Conservation (phyloP, 2,113 vertebrate genomes). For the Ascaphus truei region DNA sequence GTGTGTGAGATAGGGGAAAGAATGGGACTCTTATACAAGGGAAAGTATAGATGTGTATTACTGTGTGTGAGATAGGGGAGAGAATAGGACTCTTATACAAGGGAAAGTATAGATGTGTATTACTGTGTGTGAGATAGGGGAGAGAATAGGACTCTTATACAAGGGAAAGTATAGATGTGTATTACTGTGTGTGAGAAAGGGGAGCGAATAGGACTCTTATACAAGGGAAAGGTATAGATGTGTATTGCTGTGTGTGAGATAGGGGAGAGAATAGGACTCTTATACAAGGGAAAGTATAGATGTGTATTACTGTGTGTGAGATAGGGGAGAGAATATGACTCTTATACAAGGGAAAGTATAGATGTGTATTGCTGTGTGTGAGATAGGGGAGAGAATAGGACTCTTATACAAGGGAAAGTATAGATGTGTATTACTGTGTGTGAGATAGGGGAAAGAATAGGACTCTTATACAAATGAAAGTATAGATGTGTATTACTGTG, state of each 20-base stretch:
- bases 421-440: too few species aligned
- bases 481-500: too few species aligned
- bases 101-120: too few species aligned
- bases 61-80: too few species aligned
- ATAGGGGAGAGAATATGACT: not conserved
- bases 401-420: not conserved
- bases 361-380: too few species aligned
- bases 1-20: too few species aligned
- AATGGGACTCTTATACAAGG: not conserved
- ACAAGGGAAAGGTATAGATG: slow-evolving; percentile 4
- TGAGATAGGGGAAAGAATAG: slow-evolving; percentile 1
- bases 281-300: not conserved
- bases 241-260: too few species aligned
- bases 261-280: not conserved
- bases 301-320: too few species aligned
- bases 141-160: not conserved
- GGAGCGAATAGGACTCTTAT: not conserved
- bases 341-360: not conserved
- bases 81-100: not conserved
- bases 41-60: too few species aligned
- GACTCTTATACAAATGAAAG: not conserved
- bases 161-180: too few species aligned
- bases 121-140: too few species aligned
- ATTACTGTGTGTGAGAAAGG: too few species aligned
- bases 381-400: not conserved